Evolutionary conservation across 2,888 invertebrate genomes (phyloP).

Genomic region (Drosophila merina): DNA sequence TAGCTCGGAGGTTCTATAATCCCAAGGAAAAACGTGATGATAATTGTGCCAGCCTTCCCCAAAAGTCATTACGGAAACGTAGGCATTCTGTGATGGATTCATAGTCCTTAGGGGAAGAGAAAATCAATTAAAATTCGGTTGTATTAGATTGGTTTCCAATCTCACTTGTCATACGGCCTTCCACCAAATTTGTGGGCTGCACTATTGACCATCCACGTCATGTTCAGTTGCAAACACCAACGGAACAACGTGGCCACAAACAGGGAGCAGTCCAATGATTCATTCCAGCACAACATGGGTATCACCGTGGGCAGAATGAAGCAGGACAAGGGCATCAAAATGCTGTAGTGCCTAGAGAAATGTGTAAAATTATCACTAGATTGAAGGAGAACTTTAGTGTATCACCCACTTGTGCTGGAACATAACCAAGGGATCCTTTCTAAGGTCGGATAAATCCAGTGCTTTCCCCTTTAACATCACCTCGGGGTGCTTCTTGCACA

Average conservation of each 20-base stretch:
- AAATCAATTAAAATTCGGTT: slow-evolving; percentile 9
- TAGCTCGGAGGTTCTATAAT: slow-evolving; percentile 92
- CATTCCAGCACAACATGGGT: slow-evolving; percentile 92
- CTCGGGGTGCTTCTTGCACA: slow-evolving; percentile 95
- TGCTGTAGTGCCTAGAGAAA: slow-evolving; percentile 87
- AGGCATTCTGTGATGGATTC: slow-evolving; percentile 87
- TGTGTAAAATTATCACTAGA: too few relatives aligned
- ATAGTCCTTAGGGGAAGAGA: slow-evolving; percentile 85
- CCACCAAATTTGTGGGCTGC: slow-evolving; percentile 93
- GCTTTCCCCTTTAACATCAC: slow-evolving; percentile 93
- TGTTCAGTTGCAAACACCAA: slow-evolving; percentile 91
- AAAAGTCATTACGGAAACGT: slow-evolving; percentile 87
- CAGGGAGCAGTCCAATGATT: slow-evolving; percentile 88
- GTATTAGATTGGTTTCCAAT: background rate
- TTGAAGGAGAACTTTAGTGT: too few relatives aligned
- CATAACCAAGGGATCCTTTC: slow-evolving; percentile 90
- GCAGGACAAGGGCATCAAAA: slow-evolving; percentile 90
- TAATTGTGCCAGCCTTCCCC: slow-evolving; percentile 94
- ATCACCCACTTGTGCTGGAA: slow-evolving; percentile 93
- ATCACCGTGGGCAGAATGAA: slow-evolving; percentile 91
- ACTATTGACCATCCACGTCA: slow-evolving; percentile 96
- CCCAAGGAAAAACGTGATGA: slow-evolving; percentile 93
- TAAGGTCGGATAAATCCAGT: slow-evolving; percentile 93
- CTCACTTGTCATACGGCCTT: slow-evolving; percentile 90
- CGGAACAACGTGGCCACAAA: slow-evolving; percentile 90